phyloP scores from a whole-genome alignment of 37 sponge, comb jelly and placozoan genomes.

The Dysidea cf. avara region DNA sequence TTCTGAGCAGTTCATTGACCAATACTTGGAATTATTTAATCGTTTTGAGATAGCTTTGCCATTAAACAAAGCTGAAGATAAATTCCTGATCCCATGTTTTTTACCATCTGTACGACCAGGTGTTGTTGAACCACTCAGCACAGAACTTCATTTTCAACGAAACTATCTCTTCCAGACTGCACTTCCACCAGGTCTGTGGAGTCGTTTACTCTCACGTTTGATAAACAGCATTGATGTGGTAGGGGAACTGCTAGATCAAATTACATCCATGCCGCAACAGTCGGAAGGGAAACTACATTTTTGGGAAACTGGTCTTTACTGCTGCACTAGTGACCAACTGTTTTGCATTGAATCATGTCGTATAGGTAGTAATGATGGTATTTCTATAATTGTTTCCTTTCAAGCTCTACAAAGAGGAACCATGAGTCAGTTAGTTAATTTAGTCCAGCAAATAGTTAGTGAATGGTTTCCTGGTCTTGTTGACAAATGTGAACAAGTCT shows the following conservation, averaged over 20 bases:
- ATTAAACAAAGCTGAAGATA: constrained; percentile 51
- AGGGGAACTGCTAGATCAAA: constrained; percentile 27
- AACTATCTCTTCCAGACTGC: constrained; percentile 39
- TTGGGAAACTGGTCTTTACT: constrained; percentile 66
- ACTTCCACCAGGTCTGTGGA: constrained; percentile 89
- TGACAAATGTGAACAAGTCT: background rate
- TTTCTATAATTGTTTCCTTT: constrained; percentile 45
- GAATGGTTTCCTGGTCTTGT: constrained; percentile 86
- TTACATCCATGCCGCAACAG: too few species aligned
- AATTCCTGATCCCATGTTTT: constrained; percentile 84
- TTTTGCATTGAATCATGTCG: constrained; percentile 58
- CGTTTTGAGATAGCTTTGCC: constrained; percentile 90
- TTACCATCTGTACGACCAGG: constrained; percentile 61
- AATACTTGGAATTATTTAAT: constrained; percentile 79
- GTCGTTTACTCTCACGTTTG: constrained; percentile 75
- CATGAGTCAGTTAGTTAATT: constrained; percentile 71
- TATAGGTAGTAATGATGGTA: constrained; percentile 53
- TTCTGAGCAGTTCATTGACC: constrained; percentile 73
- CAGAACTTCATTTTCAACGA: constrained; percentile 24
- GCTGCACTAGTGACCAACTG: constrained; percentile 26
- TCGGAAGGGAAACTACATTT: constrained; percentile 13
- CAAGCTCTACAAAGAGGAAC: constrained; percentile 42
- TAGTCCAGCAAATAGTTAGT: constrained; percentile 50
- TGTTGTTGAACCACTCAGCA: too few species aligned
- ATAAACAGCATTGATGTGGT: constrained; percentile 62